A percentile compares a stretch with the other conserved stretches of the same genome.
Evolutionary conservation across 2,797 vertebrate species (phyloP).

Genomic region (Acrossocheilus wenchowensis): DNA sequence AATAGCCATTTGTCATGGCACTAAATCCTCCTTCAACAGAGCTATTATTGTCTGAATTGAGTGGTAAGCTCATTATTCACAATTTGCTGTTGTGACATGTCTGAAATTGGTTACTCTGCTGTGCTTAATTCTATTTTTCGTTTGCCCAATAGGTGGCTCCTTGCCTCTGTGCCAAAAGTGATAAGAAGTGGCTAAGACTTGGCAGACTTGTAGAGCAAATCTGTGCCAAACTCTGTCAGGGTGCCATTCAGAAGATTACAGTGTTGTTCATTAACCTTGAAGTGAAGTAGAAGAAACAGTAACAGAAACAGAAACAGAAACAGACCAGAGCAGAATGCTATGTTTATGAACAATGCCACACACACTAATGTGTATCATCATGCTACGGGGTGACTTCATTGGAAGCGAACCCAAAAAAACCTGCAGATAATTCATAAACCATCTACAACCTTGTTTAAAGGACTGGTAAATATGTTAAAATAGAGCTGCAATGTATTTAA

Average conservation of each 20-base stretch:
- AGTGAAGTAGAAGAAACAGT: neutral
- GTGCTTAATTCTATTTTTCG: conserved; percentile 42
- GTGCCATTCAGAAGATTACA: conserved; percentile 29
- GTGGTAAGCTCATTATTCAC: conserved; percentile 52
- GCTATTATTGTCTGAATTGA: conserved; percentile 48
- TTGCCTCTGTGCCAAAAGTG: conserved; percentile 36
- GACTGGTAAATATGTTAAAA: neutral
- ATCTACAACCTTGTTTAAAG: neutral
- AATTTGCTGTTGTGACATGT: conserved; percentile 41
- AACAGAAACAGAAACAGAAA: neutral
- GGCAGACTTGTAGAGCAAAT: conserved; percentile 3
- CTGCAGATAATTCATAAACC: neutral
- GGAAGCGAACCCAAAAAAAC: neutral
- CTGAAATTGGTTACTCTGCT: conserved; percentile 40
- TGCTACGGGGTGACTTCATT: neutral
- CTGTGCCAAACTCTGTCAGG: conserved; percentile 33
- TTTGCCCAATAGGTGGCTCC: conserved; percentile 11
- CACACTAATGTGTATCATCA: neutral
- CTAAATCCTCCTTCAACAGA: conserved; percentile 42
- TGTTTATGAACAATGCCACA: neutral
- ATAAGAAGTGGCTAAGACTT: conserved; percentile 33
- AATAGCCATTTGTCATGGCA: conserved; percentile 37
- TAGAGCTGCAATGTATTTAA: neutral
- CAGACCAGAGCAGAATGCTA: neutral
- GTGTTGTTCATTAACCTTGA: conserved; percentile 34